Evolutionary conservation across 2,888 invertebrate genomes (phyloP), one percentile per base, ranked within the genome.

Genomic region (Drosophila putrida): DNA sequence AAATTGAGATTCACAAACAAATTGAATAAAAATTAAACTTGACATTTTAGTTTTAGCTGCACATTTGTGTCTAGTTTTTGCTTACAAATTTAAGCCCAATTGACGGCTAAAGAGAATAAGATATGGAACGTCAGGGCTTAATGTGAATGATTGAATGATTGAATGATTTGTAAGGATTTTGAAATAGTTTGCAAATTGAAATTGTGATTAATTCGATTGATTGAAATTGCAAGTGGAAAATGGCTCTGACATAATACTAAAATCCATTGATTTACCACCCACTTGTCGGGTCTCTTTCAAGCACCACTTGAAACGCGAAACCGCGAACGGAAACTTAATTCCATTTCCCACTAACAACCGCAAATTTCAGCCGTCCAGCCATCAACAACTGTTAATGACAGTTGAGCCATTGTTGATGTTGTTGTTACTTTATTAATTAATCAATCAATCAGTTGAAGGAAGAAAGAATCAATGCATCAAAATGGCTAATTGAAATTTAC

Each of bases 401-500:
- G 67, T 73, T 71, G 59, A 66, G 71, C 62, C 50, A 25, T 35
- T 35, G 43, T 53, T 54, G 11, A 6, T 36, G 9, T n/a, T 61
- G 25, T 44, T 55, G 46, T 50, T 49, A 9, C 20, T 79, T 81
- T 72, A 83, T 86, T 83, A 80, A 86, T 81, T 72, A 81, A 77
- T 81, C 65, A 79, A 83, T 86, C 81, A 81, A 83, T 87, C 82
- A 75, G 50, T 41, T 57, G 62, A 27, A 49, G 39, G 33, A 49
- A 33, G n/a, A 25, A 43, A n/a, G 59, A 71, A 80, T 71, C 77
- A 74, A 70, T 71, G 54, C 65, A 63, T 85, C 76, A 82, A 65
- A 74, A 36, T 44, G 71, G 66, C 78, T 81, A 81, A 77, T 90
- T 85, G 71, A 91, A 90, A 81, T 82, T 91, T 60, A 91, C 86